A percentile compares a stretch with the other conserved stretches of the same genome.
phyloP scores from a whole-genome alignment of 2,888 invertebrate species.

The Aphidius colemani region DNA sequence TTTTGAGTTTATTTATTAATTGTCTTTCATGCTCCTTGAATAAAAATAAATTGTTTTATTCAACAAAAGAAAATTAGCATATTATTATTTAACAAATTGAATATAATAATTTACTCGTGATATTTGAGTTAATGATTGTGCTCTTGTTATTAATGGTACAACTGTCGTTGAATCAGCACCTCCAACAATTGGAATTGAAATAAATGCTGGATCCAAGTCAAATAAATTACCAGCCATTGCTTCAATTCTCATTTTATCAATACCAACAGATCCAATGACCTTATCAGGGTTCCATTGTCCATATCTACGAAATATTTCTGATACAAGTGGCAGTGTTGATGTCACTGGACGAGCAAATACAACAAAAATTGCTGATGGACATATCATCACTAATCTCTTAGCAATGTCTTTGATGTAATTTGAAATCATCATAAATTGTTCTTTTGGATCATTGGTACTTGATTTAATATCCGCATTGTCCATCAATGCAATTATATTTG shows the following conservation, averaged over 20 bases:
- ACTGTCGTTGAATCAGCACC: slow-evolving; percentile 48
- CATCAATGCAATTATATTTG: slow-evolving; percentile 52
- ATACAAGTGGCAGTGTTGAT: slow-evolving; percentile 46
- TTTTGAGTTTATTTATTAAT: slow-evolving; percentile 40
- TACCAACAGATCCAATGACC: slow-evolving; percentile 48
- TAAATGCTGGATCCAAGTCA: slow-evolving; percentile 46
- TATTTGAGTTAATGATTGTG: slow-evolving; percentile 43
- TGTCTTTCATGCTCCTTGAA: slow-evolving; percentile 42
- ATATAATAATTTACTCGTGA: slow-evolving; percentile 25
- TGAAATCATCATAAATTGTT: slow-evolving; percentile 40
- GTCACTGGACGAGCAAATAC: slow-evolving; percentile 52
- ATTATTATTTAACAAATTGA: too few species aligned
- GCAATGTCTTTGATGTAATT: slow-evolving; percentile 44
- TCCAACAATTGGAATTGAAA: slow-evolving; percentile 48
- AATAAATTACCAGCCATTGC: slow-evolving; percentile 45
- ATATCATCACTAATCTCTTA: slow-evolving; percentile 40
- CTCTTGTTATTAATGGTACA: slow-evolving; percentile 49
- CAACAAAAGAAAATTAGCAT: neutral
- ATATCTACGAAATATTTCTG: slow-evolving; percentile 44
- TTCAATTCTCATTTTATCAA: slow-evolving; percentile 48
- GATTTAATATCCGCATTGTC: slow-evolving; percentile 41
- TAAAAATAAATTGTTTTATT: neutral
- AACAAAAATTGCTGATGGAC: slow-evolving; percentile 47
- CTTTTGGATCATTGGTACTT: slow-evolving; percentile 15
- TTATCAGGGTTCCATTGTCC: slow-evolving; percentile 46